Evolutionary conservation across 2,113 vertebrate genomes (phyloP).

Genomic region (Canis aureus): DNA sequence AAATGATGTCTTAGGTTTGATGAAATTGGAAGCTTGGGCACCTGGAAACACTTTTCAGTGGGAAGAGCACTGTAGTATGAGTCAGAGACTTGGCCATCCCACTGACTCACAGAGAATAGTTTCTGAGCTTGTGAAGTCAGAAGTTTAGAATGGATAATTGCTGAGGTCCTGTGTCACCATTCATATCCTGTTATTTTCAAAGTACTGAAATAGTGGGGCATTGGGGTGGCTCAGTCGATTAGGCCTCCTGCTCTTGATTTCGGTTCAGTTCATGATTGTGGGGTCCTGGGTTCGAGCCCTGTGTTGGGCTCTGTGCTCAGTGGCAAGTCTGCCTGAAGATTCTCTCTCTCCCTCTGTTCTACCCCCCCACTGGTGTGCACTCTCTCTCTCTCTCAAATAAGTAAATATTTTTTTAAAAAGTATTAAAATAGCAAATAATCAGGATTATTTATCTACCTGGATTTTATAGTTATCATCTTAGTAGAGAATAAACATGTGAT

Average conservation of each 20-base stretch:
- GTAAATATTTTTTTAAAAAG: not conserved
- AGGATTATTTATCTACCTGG: not conserved
- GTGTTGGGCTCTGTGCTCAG: not conserved
- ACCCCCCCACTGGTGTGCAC: not conserved
- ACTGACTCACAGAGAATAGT: not conserved
- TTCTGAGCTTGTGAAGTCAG: not conserved
- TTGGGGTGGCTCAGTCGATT: not conserved
- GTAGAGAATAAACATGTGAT: not conserved
- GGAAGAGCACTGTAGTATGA: not conserved
- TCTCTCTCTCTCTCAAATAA: not conserved
- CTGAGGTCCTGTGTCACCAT: not conserved
- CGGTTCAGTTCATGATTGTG: not conserved
- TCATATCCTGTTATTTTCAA: not conserved
- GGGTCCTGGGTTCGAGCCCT: not conserved
- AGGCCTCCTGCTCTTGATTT: not conserved
- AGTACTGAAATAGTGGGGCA: not conserved
- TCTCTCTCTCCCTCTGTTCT: not conserved
- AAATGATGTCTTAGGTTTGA: not conserved
- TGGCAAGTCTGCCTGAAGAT: not conserved
- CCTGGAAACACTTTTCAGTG: not conserved
- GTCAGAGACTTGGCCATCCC: not conserved
- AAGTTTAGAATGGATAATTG: conserved; percentile 3
- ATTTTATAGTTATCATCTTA: not conserved
- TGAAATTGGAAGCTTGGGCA: not conserved
- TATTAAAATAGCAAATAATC: not conserved